Conservation (phyloP, 2,888 invertebrate species). For the Tolmerus cingulatus region DNA sequence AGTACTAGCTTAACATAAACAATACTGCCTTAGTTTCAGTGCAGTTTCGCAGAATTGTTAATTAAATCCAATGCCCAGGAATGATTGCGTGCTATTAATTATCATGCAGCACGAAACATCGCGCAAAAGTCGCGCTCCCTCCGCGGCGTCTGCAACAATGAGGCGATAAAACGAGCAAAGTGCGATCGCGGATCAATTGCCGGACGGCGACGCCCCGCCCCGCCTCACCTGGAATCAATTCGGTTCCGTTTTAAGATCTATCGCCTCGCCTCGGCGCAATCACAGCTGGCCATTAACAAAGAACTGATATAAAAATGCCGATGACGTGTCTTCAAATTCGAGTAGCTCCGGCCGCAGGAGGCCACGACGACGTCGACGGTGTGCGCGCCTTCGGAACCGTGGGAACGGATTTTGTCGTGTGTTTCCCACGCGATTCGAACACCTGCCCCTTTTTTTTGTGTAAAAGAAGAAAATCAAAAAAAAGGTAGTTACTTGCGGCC, state of each 20-base stretch:
- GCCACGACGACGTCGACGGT: slow-evolving; percentile 3
- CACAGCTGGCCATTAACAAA: slow-evolving; percentile 39
- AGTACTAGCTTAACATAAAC: background rate
- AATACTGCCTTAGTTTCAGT: background rate
- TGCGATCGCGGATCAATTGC: background rate
- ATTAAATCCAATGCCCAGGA: background rate
- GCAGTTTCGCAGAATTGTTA: background rate
- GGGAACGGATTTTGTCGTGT: slow-evolving; percentile 65
- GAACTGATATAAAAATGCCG: slow-evolving; percentile 36
- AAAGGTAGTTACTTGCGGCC: background rate
- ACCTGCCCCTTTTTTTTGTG: slow-evolving; percentile 61
- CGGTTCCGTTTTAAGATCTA: background rate
- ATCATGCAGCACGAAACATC: background rate
- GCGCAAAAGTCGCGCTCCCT: background rate
- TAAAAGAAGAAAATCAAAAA: too few species aligned
- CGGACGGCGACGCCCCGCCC: background rate
- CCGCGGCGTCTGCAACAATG: background rate
- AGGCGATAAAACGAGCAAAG: background rate
- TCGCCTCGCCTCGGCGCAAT: slow-evolving; percentile 22
- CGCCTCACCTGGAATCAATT: slow-evolving; percentile 6
- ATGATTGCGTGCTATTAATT: background rate
- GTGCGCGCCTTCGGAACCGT: slow-evolving; percentile 55
- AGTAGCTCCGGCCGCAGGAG: slow-evolving; percentile 21
- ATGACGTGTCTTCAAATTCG: slow-evolving; percentile 40
- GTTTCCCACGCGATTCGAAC: slow-evolving; percentile 65